A percentile compares a stretch with the other conserved stretches of the same genome.
Conservation (phyloP, 2,113 vertebrate species). For the Odobenus rosmarus region DNA sequence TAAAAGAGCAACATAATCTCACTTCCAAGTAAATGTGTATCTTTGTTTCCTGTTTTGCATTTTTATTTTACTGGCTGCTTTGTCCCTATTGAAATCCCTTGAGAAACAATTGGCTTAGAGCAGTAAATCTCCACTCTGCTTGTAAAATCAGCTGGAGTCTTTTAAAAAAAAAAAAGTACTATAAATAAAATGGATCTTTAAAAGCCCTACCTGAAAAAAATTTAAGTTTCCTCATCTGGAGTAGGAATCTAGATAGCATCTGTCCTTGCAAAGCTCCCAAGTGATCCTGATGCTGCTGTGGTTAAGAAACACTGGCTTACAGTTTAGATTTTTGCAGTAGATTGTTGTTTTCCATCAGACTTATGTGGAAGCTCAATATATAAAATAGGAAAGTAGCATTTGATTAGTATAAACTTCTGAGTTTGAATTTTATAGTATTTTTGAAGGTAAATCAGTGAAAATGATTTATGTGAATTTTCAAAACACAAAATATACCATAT, state of each 20-base stretch:
- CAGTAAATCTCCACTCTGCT: background rate
- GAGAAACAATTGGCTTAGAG: slow-evolving; percentile 34
- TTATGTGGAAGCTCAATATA: background rate
- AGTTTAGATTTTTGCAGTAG: background rate
- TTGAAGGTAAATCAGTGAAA: background rate
- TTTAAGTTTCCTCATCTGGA: background rate
- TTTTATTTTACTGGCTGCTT: slow-evolving; percentile 21
- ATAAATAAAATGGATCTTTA: background rate
- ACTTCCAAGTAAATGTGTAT: background rate
- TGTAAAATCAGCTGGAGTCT: background rate
- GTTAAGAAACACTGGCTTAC: background rate
- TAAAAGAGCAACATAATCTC: background rate
- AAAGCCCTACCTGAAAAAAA: background rate
- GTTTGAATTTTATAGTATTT: slow-evolving; percentile 11
- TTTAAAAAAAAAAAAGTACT: background rate
- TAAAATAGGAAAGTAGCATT: background rate
- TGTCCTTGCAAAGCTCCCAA: background rate
- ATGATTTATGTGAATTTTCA: slow-evolving; percentile 9
- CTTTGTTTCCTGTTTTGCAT: background rate
- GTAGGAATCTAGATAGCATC: background rate
- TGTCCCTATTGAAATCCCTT: background rate
- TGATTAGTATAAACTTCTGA: background rate
- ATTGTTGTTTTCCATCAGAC: background rate
- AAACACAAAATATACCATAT: background rate
- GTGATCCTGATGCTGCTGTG: background rate